phyloP scores from a whole-genome alignment of 2,888 invertebrate species.

The Drosophila nr. perissopoda region DNA sequence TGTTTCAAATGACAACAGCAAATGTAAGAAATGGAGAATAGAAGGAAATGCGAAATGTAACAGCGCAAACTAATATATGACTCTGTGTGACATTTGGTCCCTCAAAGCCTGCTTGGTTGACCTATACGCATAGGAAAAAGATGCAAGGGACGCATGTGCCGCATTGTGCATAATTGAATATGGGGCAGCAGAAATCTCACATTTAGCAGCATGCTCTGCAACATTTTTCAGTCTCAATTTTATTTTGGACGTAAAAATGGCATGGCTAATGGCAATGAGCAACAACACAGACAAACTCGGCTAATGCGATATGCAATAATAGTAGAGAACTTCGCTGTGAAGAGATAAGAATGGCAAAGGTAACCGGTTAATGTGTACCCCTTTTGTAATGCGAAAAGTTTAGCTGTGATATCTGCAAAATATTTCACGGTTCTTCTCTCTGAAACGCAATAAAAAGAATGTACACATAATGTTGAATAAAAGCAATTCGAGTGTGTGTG shows the following conservation, averaged over 20 bases:
- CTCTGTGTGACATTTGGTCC: constrained; percentile 19
- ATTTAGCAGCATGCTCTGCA: constrained; percentile 21
- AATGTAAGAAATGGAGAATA: background rate
- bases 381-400: constrained; percentile 58
- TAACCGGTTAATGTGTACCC: constrained; percentile 57
- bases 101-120: constrained; percentile 55
- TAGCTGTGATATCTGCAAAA: constrained; percentile 55
- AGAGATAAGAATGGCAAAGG: constrained; percentile 9
- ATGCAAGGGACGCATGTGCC: constrained; percentile 32
- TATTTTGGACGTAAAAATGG: constrained; percentile 49
- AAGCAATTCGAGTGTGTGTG: constrained; percentile 8
- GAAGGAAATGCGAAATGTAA: constrained; percentile 16
- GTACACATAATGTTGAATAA: constrained; percentile 48
- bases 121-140: constrained; percentile 36
- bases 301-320: constrained; percentile 40
- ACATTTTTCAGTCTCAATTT: constrained; percentile 44
- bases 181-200: constrained; percentile 12
- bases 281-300: constrained; percentile 13
- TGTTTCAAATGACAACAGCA: background rate
- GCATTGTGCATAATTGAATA: constrained; percentile 65
- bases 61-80: constrained; percentile 11
- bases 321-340: background rate
- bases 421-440: constrained; percentile 30
- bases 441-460: constrained; percentile 67
- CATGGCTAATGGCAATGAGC: constrained; percentile 57